Conservation (phyloP, 2,888 invertebrate species). For the Xanthorhoe designata region DNA sequence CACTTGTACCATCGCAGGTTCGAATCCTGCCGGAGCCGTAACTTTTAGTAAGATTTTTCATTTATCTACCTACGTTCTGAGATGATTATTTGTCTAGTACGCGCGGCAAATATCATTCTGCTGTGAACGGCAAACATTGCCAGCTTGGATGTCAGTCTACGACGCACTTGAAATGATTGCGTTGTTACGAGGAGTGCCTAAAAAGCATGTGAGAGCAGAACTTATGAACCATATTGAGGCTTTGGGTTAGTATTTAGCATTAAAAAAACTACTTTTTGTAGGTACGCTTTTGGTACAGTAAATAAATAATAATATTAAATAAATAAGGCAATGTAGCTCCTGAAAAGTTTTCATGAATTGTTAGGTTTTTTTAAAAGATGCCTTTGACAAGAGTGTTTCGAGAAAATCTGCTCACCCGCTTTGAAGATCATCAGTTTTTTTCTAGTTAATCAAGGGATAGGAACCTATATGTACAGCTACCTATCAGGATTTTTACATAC, state of each 20-base stretch:
- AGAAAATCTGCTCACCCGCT: too few relatives aligned
- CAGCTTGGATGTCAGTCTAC: conserved; percentile 69
- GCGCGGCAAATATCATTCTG: conserved; percentile 60
- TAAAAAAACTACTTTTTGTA: not conserved
- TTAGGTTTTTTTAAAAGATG: too few relatives aligned
- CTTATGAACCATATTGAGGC: conserved; percentile 61
- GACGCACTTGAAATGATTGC: conserved; percentile 64
- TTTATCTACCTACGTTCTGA: not conserved
- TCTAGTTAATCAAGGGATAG: too few relatives aligned
- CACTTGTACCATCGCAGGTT: too few relatives aligned
- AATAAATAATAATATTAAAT: too few relatives aligned
- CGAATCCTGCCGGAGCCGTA: too few relatives aligned
- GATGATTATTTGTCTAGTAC: conserved; percentile 54
- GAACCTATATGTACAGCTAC: too few relatives aligned
- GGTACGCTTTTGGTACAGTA: not conserved
- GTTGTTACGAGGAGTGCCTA: conserved; percentile 68
- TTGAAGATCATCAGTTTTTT: too few relatives aligned
- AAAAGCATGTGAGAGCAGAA: conserved; percentile 48
- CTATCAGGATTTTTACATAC: too few relatives aligned
- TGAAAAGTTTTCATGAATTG: too few relatives aligned
- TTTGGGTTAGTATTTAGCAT: conserved; percentile 54
- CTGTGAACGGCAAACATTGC: conserved; percentile 56
- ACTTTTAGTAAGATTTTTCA: not conserved
- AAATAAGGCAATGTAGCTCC: too few relatives aligned
- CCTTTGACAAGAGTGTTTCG: too few relatives aligned